A percentile compares a stretch with the other conserved stretches of the same genome.
Evolutionary conservation across 2,113 vertebrate genomes (phyloP).

Genomic region (Ellobius talpinus): DNA sequence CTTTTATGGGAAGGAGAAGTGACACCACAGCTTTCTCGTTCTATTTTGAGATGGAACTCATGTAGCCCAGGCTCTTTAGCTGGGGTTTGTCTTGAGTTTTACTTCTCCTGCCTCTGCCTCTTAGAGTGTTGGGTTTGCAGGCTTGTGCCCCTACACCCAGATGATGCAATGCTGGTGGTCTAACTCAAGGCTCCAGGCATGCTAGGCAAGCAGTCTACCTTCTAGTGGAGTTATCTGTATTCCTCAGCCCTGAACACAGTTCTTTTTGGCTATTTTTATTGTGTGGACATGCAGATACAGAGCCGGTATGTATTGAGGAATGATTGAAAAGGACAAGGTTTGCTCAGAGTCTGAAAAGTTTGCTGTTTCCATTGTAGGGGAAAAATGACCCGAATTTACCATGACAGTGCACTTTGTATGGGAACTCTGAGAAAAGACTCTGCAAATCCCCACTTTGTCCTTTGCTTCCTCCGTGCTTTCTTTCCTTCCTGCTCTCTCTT

Average conservation of each 20-base stretch:
- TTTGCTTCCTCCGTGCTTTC: neutral
- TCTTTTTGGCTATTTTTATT: neutral
- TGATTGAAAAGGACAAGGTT: neutral
- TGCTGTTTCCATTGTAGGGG: conserved; percentile 1
- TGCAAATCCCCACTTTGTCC: neutral
- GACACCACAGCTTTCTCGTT: neutral
- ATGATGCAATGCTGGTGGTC: neutral
- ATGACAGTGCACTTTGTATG: neutral
- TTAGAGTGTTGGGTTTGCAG: neutral
- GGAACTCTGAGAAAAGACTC: neutral
- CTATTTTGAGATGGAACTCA: neutral
- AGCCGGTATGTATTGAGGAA: neutral
- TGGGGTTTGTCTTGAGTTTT: neutral
- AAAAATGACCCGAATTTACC: neutral
- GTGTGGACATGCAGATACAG: neutral
- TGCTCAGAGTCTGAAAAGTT: neutral
- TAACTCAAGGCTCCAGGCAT: neutral
- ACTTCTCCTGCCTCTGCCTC: neutral
- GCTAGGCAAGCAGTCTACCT: neutral
- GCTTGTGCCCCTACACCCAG: neutral
- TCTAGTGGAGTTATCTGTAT: neutral
- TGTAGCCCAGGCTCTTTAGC: neutral
- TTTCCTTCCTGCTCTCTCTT: neutral
- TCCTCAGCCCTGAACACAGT: neutral
- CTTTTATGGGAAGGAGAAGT: neutral